Conservation (phyloP, 2,888 invertebrate genomes). For the Lepas anatifera region DNA sequence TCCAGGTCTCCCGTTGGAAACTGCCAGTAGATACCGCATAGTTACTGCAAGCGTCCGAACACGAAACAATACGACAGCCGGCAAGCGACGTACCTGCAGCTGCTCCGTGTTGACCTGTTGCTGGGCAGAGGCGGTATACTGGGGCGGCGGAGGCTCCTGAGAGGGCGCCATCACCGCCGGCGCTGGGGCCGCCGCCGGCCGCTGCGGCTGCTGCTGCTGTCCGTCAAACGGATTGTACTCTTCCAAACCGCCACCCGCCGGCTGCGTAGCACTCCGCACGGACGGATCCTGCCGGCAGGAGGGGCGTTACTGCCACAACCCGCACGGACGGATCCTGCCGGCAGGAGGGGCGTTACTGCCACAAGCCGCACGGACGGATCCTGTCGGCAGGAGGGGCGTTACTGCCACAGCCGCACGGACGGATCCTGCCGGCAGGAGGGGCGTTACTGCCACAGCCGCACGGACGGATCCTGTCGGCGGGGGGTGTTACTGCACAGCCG, state of each 20-base stretch:
- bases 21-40: no score
- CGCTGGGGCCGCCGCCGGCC: slow-evolving; percentile 28
- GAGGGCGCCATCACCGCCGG: slow-evolving; percentile 29
- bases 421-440: slow-evolving; percentile 71
- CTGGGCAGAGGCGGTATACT: slow-evolving; percentile 34
- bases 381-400: slow-evolving; percentile 48
- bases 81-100: slow-evolving; percentile 19
- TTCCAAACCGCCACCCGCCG: slow-evolving; percentile 61
- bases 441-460: no score
- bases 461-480: slow-evolving; percentile 76
- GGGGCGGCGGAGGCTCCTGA: slow-evolving; percentile 26
- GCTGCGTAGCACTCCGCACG: slow-evolving; percentile 37
- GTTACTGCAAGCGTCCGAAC: no score
- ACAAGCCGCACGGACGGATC: slow-evolving; percentile 68
- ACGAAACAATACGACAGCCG: no score
- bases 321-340: slow-evolving; percentile 76
- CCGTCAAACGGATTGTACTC: slow-evolving; percentile 94
- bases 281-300: slow-evolving; percentile 71
- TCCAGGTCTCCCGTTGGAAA: no score
- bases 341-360: no score
- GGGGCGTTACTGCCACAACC: no score
- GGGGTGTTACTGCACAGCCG: no score
- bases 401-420: slow-evolving; percentile 52
- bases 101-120: slow-evolving; percentile 33
- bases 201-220: slow-evolving; percentile 33